phyloP scores from a whole-genome alignment of 2,113 vertebrate genomes.

The Phylloscopus whistleri region DNA sequence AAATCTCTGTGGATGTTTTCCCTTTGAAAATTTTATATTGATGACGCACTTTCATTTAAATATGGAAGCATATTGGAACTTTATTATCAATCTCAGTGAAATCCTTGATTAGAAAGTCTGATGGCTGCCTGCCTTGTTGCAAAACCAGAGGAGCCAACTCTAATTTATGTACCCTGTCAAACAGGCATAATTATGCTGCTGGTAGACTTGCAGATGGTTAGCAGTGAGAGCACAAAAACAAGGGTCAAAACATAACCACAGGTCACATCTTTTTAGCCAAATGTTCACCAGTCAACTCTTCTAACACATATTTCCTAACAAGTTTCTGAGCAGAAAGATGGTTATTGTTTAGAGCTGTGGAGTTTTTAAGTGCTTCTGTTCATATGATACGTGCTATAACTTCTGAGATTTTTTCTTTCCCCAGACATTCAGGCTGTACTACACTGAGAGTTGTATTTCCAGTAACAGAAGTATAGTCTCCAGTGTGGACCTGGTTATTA shows the following conservation, averaged over 20 bases:
- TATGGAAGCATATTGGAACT: conserved; percentile 12
- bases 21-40: neutral
- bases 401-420: neutral
- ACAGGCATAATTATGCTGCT: conserved; percentile 30
- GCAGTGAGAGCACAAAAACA: neutral
- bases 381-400: neutral
- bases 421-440: neutral
- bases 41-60: conserved; percentile 24
- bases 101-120: conserved; percentile 56
- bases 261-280: conserved; percentile 29
- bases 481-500: neutral
- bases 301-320: neutral
- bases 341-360: neutral
- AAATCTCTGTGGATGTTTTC: neutral
- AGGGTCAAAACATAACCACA: conserved; percentile 30
- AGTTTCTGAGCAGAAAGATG: neutral
- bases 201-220: conserved; percentile 52
- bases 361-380: neutral
- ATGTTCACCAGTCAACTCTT: conserved; percentile 7
- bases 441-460: neutral
- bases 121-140: conserved; percentile 41
- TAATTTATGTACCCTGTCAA: conserved; percentile 56
- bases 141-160: conserved; percentile 39
- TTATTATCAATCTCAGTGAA: conserved; percentile 34
- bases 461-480: neutral